Evolutionary conservation across 2,888 invertebrate genomes (phyloP).

Genomic region (Amblyteles armatorius): DNA sequence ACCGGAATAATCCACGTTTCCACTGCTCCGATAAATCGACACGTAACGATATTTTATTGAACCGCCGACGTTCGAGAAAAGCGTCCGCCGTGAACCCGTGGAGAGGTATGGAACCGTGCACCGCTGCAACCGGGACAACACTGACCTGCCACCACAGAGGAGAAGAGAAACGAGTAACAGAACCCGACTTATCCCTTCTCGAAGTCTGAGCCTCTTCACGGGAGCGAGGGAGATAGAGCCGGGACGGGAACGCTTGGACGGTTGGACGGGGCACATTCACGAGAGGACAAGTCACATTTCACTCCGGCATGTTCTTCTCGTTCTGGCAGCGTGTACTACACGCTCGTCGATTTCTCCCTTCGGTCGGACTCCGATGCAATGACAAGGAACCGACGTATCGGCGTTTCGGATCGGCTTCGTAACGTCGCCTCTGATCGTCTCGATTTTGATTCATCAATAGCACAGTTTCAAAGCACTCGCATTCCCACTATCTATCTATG

Average conservation of each 20-base stretch:
- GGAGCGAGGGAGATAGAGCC: not conserved
- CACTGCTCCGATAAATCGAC: not conserved
- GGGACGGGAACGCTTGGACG: not conserved
- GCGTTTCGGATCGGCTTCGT: too few relatives aligned
- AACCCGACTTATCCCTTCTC: constrained; percentile 62
- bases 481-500: too few relatives aligned
- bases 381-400: too few relatives aligned
- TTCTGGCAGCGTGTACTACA: constrained; percentile 28
- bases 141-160: constrained; percentile 80
- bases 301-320: constrained; percentile 17
- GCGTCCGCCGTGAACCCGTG: not conserved
- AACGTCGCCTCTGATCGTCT: too few relatives aligned
- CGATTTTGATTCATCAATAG: too few relatives aligned
- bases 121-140: constrained; percentile 77
- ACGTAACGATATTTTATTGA: not conserved
- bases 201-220: constrained; percentile 34
- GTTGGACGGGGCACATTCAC: constrained; percentile 34
- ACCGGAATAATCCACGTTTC: not conserved
- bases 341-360: constrained; percentile 28
- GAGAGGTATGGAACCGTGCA: constrained; percentile 66
- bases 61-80: not conserved
- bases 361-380: constrained; percentile 2
- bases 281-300: constrained; percentile 50
- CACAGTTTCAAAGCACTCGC: too few relatives aligned
- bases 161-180: constrained; percentile 69